A percentile compares a stretch with the other conserved stretches of the same genome.
These are phyloP conservation scores for Heliconius himera DNA, from an alignment of 1,140 invertebrate genomes.

Conservation along the genomic window DNA sequence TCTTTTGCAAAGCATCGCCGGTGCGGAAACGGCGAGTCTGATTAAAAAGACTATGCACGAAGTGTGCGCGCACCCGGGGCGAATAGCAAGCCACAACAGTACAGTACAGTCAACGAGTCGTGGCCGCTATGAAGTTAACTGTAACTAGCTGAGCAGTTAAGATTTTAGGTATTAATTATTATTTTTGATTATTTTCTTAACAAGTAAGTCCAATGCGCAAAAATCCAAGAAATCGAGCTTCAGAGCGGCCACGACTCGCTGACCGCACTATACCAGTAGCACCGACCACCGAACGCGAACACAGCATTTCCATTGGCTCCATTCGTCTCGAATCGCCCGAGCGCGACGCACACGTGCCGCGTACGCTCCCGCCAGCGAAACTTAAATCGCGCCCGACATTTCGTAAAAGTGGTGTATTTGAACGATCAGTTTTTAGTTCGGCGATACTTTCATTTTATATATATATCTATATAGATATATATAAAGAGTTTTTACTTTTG, in stretches of 20 bases:
- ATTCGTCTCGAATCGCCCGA: conserved; percentile 63
- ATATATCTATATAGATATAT: background rate
- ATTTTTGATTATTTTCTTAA: no score
- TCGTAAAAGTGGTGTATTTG: conserved; percentile 65
- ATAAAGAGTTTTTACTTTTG: conserved; percentile 65
- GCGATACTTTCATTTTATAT: conserved; percentile 62
- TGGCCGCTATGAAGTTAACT: no score
- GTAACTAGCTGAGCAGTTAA: no score
- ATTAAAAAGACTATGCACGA: conserved; percentile 32
- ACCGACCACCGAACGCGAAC: background rate
- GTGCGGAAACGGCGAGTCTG: conserved; percentile 49
- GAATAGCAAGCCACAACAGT: conserved; percentile 15
- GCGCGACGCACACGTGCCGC: conserved; percentile 52
- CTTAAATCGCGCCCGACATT: conserved; percentile 64
- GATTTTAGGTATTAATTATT: no score
- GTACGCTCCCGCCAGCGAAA: conserved; percentile 56
- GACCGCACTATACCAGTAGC: background rate
- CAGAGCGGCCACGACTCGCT: no score
- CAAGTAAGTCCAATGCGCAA: no score
- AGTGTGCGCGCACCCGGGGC: conserved; percentile 33
- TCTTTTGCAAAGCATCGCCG: conserved; percentile 49
- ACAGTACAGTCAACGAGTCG: no score
- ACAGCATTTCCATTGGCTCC: conserved; percentile 42
- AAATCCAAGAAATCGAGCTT: no score
- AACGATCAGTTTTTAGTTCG: conserved; percentile 56